Evolutionary conservation across 2,113 vertebrate species (phyloP).

Genomic region (Melanostigma gelatinosum): DNA sequence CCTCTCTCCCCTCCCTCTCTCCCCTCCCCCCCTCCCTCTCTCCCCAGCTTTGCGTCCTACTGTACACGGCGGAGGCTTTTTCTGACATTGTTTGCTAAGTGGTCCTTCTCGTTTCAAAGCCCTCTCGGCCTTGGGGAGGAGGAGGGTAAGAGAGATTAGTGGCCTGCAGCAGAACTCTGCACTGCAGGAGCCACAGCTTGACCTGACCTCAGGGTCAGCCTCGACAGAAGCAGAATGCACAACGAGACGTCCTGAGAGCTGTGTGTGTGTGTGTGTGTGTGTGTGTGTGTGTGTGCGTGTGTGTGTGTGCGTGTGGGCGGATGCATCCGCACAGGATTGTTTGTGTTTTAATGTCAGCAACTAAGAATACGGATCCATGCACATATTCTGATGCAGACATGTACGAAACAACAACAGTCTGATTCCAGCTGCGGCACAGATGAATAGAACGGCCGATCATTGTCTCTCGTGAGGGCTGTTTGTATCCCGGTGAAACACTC

Average conservation of each 20-base stretch:
- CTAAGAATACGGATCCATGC: not conserved
- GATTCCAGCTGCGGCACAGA: constrained; percentile 2
- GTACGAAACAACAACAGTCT: not conserved
- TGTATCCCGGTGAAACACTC: not conserved
- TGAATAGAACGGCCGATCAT: not conserved
- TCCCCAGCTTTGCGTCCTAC: constrained; percentile 14
- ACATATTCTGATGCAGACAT: not conserved
- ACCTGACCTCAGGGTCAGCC: constrained; percentile 55
- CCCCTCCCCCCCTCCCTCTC: not conserved
- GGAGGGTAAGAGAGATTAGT: constrained; percentile 65
- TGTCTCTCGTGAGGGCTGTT: constrained; percentile 8
- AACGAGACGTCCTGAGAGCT: constrained; percentile 12
- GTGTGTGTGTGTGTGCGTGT: not conserved
- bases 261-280: not conserved
- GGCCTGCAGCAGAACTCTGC: constrained; percentile 56
- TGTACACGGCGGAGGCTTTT: constrained; percentile 50
- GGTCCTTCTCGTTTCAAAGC: constrained; percentile 59
- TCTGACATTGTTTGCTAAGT: constrained; percentile 68
- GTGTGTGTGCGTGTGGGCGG: not conserved
- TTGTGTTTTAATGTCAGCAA: not conserved
- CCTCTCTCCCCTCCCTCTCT: not conserved
- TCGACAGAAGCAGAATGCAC: constrained; percentile 44
- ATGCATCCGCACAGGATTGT: not conserved
- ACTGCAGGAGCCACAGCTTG: constrained; percentile 57
- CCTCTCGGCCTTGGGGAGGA: constrained; percentile 51